Evolutionary conservation across 1,140 invertebrate species (phyloP), one percentile per base, ranked within the genome.

Genomic region (Heterodera schachtii): DNA sequence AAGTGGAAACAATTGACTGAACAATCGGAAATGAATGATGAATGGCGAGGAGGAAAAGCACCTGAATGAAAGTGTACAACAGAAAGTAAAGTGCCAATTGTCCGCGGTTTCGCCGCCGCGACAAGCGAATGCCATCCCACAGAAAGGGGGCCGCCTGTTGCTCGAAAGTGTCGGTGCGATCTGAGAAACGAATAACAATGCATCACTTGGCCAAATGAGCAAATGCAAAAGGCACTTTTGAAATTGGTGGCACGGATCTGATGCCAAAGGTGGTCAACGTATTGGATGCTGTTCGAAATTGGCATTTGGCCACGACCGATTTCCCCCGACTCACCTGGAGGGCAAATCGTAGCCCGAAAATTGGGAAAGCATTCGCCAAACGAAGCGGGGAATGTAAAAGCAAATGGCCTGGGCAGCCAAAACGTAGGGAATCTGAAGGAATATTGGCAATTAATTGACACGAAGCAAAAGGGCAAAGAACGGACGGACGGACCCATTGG

Each of bases 291-390:
- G 66, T 49, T 16, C 49, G 11, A 69, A 78, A 78, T 41, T 49
- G 43, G 47, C 11, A 78, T 41, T 13, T 3, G 16, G 19, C 21
- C 13, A 47, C 11, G 16, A 43, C n/a, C n/a, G 41, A 67, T n/a
- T 60, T 78, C 46, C 31, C 0, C 8, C 9, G 8, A 70, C 8
- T 8, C 43, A 71, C 21, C 84, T 80, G 41, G 75, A 82, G n/a
- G 84, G 75, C 70, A 89, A 75, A 80, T 90, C 88, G 75, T 83
- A 90, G 88, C 86, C 87, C 44, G 86, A 90, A 49, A 89, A 87
- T 49, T 73, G 73, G 60, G 77, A 73, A 47, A 89, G 74, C 44
- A 77, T 57, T 43, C 84, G 87, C 87, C 87, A 89, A 43, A 89
- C 57, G 81, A 89, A 89, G 60, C 89, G 73, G 47, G 88, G 88